Evolutionary conservation across 2,797 vertebrate species (phyloP), one percentile per base, ranked within the genome.

Genomic region (Cygnus olor): DNA sequence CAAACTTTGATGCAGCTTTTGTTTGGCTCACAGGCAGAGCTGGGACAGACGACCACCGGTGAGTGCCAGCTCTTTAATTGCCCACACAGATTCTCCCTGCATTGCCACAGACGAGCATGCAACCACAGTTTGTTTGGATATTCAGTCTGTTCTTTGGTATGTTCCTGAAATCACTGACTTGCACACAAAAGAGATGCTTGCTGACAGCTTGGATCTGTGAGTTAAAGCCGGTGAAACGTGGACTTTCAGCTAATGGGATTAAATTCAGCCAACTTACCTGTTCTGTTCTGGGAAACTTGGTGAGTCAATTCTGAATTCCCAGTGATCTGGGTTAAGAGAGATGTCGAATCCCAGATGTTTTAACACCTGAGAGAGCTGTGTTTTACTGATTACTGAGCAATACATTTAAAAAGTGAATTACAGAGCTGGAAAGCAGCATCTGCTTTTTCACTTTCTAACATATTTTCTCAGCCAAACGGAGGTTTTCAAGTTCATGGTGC

Each of bases 401-500:
- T 92, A 66, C 47, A 15, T 95, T 87, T 60, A 42, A 95, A 89
- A 95, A 95, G 90, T 96, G 96, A 96, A 69, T 94, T 95, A 96
- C 95, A 95, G 95, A 95, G 84, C 95, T 95, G 91, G 95, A 96
- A 97, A 96, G 93, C 93, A 95, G 94, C 88, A 96, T 89, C 95
- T 96, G 96, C 81, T 90, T 96, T 95, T 95, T 78, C 40, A 83
- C 88, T 95, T 92, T 83, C 88, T 92, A 96, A 94, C 86, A 92
- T 96, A 96, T 94, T 95, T 96, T 94, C 88, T 83, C 79, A 96
- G 88, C 84, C 93, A 96, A 95, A 94, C 79, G 17, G 88, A 94
- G 95, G 93, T 94, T 96, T 96, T 88, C 69, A 83, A 94, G 94
- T 96, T 95, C 95, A 95, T 61, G 78, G 88, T 95, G 95, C 96